These are phyloP conservation scores for Oryzias curvinotus DNA, from an alignment of 2,113 vertebrate genomes.

Conservation along the genomic window DNA sequence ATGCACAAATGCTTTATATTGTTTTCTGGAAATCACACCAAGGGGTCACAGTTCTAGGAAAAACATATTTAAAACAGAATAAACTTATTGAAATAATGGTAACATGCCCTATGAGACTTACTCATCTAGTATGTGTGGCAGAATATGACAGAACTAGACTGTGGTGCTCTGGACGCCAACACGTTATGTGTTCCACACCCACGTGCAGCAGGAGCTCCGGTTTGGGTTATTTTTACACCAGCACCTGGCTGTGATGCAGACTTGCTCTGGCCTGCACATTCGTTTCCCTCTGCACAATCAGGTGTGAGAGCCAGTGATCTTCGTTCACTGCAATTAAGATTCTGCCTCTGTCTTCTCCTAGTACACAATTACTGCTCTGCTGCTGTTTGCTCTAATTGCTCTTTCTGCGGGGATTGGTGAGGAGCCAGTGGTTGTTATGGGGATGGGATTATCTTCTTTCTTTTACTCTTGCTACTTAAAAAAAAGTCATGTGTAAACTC, in stretches of 20 bases:
- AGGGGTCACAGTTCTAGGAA: conserved; percentile 10
- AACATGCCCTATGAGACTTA: conserved; percentile 79
- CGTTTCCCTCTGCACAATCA: conserved; percentile 79
- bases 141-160: conserved; percentile 81
- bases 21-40: conserved; percentile 11
- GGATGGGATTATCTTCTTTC: conserved; percentile 88
- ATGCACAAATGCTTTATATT: not conserved
- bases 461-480: conserved; percentile 93
- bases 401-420: conserved; percentile 95
- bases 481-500: conserved; percentile 99
- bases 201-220: conserved; percentile 62
- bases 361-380: conserved; percentile 92
- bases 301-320: conserved; percentile 87
- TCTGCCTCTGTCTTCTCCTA: conserved; percentile 89
- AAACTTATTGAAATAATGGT: conserved; percentile 80
- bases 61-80: conserved; percentile 3
- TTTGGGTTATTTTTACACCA: conserved; percentile 84
- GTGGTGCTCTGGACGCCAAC: conserved; percentile 80
- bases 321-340: conserved; percentile 94
- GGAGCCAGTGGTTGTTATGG: conserved; percentile 95
- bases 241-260: conserved; percentile 86
- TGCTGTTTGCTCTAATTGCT: conserved; percentile 95
- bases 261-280: conserved; percentile 78
- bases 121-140: conserved; percentile 42
- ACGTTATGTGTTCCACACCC: conserved; percentile 62